These are phyloP conservation scores for Empidonax traillii DNA, from an alignment of 2,113 vertebrate species.

Conservation along the genomic window DNA sequence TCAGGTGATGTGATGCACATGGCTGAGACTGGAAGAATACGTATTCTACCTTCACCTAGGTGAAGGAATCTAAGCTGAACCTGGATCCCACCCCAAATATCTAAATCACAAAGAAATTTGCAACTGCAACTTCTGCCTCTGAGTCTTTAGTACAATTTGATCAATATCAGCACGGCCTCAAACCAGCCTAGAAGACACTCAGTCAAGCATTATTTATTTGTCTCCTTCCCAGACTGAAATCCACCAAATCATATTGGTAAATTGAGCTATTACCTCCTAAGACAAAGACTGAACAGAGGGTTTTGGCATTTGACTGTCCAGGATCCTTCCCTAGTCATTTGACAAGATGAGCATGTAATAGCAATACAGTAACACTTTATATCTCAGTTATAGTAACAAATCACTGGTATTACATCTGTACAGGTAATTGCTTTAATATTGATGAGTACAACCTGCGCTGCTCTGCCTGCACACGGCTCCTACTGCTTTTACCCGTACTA, in stretches of 20 bases:
- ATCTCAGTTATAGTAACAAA: neutral
- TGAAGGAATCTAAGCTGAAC: neutral
- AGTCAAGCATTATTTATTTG: neutral
- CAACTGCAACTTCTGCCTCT: neutral
- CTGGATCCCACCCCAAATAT: neutral
- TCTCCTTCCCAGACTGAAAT: neutral
- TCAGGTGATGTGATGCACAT: neutral
- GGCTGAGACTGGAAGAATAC: neutral
- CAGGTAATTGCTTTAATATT: neutral
- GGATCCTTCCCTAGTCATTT: neutral
- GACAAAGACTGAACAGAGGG: neutral
- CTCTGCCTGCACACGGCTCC: neutral
- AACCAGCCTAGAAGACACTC: neutral
- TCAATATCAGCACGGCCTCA: neutral
- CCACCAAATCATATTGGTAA: neutral
- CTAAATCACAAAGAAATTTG: neutral
- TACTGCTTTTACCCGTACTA: neutral
- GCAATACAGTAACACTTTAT: neutral
- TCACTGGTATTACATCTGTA: neutral
- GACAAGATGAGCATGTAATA: neutral
- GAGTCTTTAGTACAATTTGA: neutral
- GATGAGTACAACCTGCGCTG: neutral
- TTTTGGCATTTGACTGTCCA: neutral
- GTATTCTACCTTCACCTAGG: too few relatives aligned
- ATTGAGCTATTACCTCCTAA: neutral